phyloP scores from a whole-genome alignment of 2,113 vertebrate genomes.

The Vidua macroura region DNA sequence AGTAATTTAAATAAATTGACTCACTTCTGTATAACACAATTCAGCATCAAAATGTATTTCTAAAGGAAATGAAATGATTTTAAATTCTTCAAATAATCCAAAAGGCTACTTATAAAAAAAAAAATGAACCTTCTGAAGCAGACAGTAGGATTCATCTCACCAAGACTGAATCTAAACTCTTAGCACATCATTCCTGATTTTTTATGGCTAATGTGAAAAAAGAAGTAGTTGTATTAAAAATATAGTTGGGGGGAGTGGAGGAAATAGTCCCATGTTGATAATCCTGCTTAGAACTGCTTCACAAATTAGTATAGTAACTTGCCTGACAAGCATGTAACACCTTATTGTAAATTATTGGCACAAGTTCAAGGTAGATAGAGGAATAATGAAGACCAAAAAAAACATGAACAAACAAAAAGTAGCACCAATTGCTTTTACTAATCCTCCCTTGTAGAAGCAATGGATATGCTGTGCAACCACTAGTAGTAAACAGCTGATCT shows the following conservation, averaged over 20 bases:
- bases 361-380: neutral
- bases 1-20: constrained; percentile 76
- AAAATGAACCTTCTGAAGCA: constrained; percentile 30
- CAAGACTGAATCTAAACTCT: neutral
- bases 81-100: constrained; percentile 61
- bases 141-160: neutral
- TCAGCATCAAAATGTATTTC: constrained; percentile 58
- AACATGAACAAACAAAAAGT: neutral
- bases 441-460: neutral
- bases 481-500: neutral
- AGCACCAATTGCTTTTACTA: neutral
- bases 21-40: constrained; percentile 61
- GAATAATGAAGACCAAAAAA: constrained; percentile 16
- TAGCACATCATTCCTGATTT: neutral
- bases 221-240: neutral
- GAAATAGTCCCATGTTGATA: neutral
- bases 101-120: constrained; percentile 44
- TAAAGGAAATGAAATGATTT: constrained; percentile 64
- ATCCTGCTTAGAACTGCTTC: neutral
- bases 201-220: neutral
- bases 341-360: neutral
- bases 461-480: accelerated
- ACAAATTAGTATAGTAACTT: neutral
- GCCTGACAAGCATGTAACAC: neutral
- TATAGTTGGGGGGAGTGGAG: accelerated